Base-by-base conservation (phyloP, 2,113 vertebrate species). In the Chloebia gouldiae region DNA sequence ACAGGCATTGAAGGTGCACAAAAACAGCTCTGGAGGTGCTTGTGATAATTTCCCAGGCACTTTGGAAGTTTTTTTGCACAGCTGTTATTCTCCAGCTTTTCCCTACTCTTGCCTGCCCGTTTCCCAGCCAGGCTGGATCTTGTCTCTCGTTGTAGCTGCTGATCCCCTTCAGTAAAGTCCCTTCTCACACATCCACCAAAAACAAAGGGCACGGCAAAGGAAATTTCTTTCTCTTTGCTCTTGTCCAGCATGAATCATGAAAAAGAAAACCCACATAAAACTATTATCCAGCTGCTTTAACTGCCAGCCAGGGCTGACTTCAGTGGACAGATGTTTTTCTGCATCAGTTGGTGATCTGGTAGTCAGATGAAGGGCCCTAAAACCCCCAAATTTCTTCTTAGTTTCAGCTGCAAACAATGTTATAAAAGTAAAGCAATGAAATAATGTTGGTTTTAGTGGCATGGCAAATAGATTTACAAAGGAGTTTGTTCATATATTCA, bases 91-190 rank as follows among this genome's bases (percentile, higher is more conserved):
- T 68, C 40, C 28, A 25, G 3, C 2, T 71, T 47, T 24, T 56
- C 54, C 33, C 37, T 23, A 0, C 27, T 6, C 14, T 57, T 42
- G 22, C 40, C 45, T 19, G 6, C 54, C 70, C 19, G 2, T 50
- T 10, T 7, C 39, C 28, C 51, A 65, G 50, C n/a, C 47, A n/a
- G 8, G 51, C 7, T 11, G 45, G 17, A 33, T 25, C 45, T 53
- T 4, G 0, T 28, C 31, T 59, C 61, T 51, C 0, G 0, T 9
- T 7, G 11, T 9, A 59, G 35, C 65, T 63, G n/a, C 11, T 6
- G 6, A 45, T 59, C 20, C 19, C 7, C n/a, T 30, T 18, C 50
- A 24, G 16, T 17, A 64, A 88, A 82, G 35, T 19, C 19, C 24
- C 10, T 50, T 60, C 63, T 92, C n/a, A 31, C 7, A 15, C 47